Evolutionary conservation across 2,888 invertebrate genomes (phyloP).

Genomic region (Tortrix viridana): DNA sequence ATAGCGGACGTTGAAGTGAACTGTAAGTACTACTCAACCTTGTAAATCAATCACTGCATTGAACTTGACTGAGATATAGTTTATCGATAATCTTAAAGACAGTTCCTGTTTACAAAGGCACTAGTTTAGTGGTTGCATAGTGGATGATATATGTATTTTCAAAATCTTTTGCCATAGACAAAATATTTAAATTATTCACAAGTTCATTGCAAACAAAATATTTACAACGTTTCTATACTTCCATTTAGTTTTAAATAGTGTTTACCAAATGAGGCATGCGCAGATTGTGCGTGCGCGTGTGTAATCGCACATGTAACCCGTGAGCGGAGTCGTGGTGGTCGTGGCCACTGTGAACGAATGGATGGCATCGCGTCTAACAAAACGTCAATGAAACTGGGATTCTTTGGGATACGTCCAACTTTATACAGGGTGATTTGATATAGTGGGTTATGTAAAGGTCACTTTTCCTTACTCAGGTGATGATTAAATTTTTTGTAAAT

Average conservation of each 20-base stretch:
- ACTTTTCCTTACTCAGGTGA: too few species aligned
- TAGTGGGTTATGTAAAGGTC: too few species aligned
- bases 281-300: slow-evolving; percentile 10
- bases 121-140: too few species aligned
- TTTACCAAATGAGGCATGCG: slow-evolving; percentile 16
- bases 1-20: slow-evolving; percentile 2
- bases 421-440: too few species aligned
- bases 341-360: slow-evolving; percentile 10
- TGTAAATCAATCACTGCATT: slow-evolving; percentile 14
- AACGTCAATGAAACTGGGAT: too few species aligned
- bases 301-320: slow-evolving; percentile 4
- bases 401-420: too few species aligned
- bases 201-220: slow-evolving; percentile 2
- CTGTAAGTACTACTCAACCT: slow-evolving; percentile 1
- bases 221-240: slow-evolving; percentile 3
- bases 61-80: slow-evolving; percentile 15
- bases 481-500: too few species aligned
- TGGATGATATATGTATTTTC: too few species aligned
- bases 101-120: neutral
- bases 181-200: neutral
- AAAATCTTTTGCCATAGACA: neutral
- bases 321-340: neutral
- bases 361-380: slow-evolving; percentile 7
- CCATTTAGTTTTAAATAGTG: neutral
- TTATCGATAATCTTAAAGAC: slow-evolving; percentile 7